phyloP scores from a whole-genome alignment of 2,797 vertebrate species.

The Tauraco hartlaubi region DNA sequence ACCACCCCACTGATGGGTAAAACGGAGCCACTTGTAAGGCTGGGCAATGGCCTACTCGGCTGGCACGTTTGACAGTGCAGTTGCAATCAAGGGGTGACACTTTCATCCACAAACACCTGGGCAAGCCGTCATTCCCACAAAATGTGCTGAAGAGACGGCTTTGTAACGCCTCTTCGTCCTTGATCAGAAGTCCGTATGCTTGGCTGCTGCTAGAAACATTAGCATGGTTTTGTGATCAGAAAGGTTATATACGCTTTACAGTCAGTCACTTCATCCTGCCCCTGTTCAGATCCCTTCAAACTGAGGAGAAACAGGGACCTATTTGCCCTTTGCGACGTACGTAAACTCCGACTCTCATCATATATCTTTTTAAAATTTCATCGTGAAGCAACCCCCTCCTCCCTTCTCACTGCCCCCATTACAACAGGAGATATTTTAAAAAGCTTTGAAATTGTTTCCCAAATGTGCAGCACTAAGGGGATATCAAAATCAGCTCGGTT shows the following conservation, averaged over 20 bases:
- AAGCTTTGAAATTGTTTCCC: slow-evolving; percentile 16
- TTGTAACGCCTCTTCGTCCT: not conserved
- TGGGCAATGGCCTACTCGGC: accelerated
- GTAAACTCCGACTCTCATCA: not conserved
- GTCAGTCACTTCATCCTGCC: not conserved
- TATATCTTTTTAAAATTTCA: not conserved
- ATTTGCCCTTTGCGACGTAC: not conserved
- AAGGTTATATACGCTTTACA: not conserved
- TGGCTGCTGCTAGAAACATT: not conserved
- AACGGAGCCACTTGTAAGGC: not conserved
- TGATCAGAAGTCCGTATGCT: not conserved
- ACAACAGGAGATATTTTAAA: not conserved
- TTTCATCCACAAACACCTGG: not conserved
- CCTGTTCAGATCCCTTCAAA: slow-evolving; percentile 17
- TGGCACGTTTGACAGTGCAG: not conserved
- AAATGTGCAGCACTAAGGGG: not conserved
- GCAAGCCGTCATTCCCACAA: not conserved
- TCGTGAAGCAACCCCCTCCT: not conserved
- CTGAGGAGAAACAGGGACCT: not conserved
- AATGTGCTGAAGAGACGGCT: not conserved
- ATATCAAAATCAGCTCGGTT: slow-evolving; percentile 3
- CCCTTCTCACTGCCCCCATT: not conserved
- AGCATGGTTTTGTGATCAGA: slow-evolving; percentile 13
- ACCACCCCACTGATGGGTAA: not conserved
- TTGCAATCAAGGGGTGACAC: not conserved